phyloP scores from a whole-genome alignment of 2,113 vertebrate species.

The Aplodontia rufa region DNA sequence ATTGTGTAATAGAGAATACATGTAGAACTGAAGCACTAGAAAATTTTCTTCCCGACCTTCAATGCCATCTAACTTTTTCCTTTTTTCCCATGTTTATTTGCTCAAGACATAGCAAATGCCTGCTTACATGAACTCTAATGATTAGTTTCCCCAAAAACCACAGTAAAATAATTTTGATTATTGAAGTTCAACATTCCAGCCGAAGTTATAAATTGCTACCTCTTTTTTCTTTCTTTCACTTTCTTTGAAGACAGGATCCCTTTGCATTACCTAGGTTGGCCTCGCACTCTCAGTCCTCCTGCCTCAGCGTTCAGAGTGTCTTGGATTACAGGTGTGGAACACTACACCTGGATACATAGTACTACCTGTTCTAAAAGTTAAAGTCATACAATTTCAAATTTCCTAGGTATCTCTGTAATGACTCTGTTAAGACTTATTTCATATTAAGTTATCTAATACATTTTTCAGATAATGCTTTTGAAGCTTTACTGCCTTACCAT shows the following conservation, averaged over 20 bases:
- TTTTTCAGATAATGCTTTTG: not conserved
- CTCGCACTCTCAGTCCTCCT: not conserved
- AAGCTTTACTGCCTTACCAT: not conserved
- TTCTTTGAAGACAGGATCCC: too few relatives aligned
- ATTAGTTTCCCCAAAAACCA: constrained; percentile 75
- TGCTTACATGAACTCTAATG: not conserved
- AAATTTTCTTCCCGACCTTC: not conserved
- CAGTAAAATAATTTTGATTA: constrained; percentile 80
- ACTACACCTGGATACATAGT: not conserved
- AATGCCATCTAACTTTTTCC: too few relatives aligned
- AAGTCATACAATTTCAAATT: not conserved
- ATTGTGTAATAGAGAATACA: not conserved
- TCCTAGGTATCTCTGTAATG: not conserved
- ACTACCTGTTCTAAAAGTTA: not conserved
- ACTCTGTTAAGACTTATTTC: not conserved
- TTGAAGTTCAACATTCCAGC: constrained; percentile 81
- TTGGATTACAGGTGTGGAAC: not conserved
- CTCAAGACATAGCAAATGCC: not conserved
- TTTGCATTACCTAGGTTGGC: too few relatives aligned
- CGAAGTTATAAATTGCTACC: too few relatives aligned
- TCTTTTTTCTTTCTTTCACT: too few relatives aligned
- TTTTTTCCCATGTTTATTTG: not conserved
- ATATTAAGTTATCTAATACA: not conserved
- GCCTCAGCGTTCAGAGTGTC: not conserved
- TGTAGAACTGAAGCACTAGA: not conserved